Evolutionary conservation across 2,797 vertebrate species (phyloP).

Genomic region (Syngnathus acus): DNA sequence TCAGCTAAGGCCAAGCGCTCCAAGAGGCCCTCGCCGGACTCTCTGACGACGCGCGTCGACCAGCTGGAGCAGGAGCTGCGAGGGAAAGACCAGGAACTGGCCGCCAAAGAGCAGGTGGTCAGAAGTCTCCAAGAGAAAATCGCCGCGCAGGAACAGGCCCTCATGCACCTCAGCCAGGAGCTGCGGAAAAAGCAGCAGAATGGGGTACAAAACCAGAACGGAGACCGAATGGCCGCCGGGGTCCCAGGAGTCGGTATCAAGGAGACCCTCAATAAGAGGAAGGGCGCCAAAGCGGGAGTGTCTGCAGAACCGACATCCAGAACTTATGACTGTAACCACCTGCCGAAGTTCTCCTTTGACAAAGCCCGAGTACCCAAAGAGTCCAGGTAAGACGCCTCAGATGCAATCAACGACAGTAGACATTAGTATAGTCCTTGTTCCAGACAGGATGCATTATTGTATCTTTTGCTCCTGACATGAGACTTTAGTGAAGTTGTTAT

Average conservation of each 20-base stretch:
- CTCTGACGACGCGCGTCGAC: slow-evolving; percentile 68
- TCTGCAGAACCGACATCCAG: slow-evolving; percentile 84
- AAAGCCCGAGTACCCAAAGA: slow-evolving; percentile 83
- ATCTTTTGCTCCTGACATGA: background rate
- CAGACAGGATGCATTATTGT: no score
- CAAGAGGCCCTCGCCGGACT: slow-evolving; percentile 48
- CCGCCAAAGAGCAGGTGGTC: slow-evolving; percentile 68
- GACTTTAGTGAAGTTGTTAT: no score
- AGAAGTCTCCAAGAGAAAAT: slow-evolving; percentile 78
- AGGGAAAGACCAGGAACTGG: slow-evolving; percentile 76
- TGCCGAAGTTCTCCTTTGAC: slow-evolving; percentile 83
- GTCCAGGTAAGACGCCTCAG: slow-evolving; percentile 73
- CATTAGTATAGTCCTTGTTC: background rate
- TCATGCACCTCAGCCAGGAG: slow-evolving; percentile 79
- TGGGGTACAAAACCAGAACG: slow-evolving; percentile 11
- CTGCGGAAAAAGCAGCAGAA: slow-evolving; percentile 75
- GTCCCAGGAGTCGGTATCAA: slow-evolving; percentile 60
- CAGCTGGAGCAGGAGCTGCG: slow-evolving; percentile 81
- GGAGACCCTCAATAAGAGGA: slow-evolving; percentile 71
- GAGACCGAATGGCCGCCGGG: slow-evolving; percentile 53
- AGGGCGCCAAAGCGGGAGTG: slow-evolving; percentile 87
- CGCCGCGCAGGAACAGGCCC: slow-evolving; percentile 65
- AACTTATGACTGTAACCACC: slow-evolving; percentile 73
- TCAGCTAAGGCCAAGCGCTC: slow-evolving; percentile 78
- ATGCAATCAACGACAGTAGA: background rate